These are phyloP conservation scores for Chrysotoxum bicinctum DNA, from an alignment of 2,888 invertebrate species.

Conservation along the genomic window DNA sequence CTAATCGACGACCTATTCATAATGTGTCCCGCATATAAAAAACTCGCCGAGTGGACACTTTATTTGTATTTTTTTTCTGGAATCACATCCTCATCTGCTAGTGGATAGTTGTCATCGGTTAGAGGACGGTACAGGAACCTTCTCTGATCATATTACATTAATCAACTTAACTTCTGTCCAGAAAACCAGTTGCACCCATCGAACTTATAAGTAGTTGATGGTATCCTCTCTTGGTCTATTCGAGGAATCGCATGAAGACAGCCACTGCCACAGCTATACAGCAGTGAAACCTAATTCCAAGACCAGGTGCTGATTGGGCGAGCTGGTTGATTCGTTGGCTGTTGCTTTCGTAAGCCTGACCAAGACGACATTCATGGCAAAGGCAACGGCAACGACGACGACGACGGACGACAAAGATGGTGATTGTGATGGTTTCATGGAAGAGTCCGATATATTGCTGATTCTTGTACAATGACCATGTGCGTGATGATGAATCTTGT, in stretches of 20 bases:
- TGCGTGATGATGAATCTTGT: slow-evolving; percentile 67
- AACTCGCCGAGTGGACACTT: slow-evolving; percentile 57
- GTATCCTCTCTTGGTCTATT: slow-evolving; percentile 42
- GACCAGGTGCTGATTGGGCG: slow-evolving; percentile 69
- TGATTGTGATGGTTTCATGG: slow-evolving; percentile 64
- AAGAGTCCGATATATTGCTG: slow-evolving; percentile 51
- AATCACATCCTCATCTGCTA: slow-evolving; percentile 68
- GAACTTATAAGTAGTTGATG: slow-evolving; percentile 25
- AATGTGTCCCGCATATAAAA: slow-evolving; percentile 71
- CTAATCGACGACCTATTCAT: slow-evolving; percentile 71
- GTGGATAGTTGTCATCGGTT: slow-evolving; percentile 65
- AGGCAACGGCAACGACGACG: slow-evolving; percentile 6
- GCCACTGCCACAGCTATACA: not conserved
- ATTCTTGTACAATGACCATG: slow-evolving; percentile 42
- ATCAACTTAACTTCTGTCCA: slow-evolving; percentile 70
- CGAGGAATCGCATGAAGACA: slow-evolving; percentile 41
- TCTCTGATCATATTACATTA: slow-evolving; percentile 70
- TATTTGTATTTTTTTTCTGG: slow-evolving; percentile 25
- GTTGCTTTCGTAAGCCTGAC: slow-evolving; percentile 40
- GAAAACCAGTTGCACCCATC: slow-evolving; percentile 62
- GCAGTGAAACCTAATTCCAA: slow-evolving; percentile 68
- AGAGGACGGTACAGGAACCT: slow-evolving; percentile 63
- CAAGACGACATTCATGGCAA: slow-evolving; percentile 24
- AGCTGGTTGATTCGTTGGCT: slow-evolving; percentile 34
- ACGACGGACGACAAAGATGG: slow-evolving; percentile 33